phyloP scores from a whole-genome alignment of 1,140 invertebrate species.

The Drosophila gunungcola region DNA sequence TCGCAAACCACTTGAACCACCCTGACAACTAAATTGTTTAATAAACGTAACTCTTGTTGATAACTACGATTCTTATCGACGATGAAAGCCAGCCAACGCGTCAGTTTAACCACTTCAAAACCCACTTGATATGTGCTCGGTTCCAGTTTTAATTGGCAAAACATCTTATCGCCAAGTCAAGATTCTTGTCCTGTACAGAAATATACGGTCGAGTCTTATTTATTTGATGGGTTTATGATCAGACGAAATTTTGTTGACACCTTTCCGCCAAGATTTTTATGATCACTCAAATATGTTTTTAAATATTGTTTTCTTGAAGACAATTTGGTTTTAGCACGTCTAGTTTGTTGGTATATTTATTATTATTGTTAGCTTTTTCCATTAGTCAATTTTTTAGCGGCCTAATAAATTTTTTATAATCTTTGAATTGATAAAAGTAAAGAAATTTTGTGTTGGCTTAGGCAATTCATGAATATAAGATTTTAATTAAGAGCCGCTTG shows the following conservation, averaged over 20 bases:
- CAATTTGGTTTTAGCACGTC: conserved; percentile 8
- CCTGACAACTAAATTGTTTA: conserved; percentile 67
- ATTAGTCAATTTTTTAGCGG: conserved; percentile 21
- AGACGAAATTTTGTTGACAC: conserved; percentile 32
- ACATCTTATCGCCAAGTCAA: conserved; percentile 27
- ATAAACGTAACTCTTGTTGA: conserved; percentile 58
- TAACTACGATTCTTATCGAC: conserved; percentile 44
- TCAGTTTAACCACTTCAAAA: conserved; percentile 52
- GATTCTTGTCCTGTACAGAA: conserved; percentile 18
- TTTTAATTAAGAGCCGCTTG: too few relatives aligned
- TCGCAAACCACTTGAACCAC: conserved; percentile 30
- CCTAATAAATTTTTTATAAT: background rate
- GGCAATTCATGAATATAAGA: background rate
- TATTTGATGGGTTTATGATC: conserved; percentile 54
- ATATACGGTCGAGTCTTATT: conserved; percentile 7
- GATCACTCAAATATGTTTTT: conserved; percentile 45
- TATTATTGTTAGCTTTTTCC: conserved; percentile 1
- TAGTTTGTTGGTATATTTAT: background rate
- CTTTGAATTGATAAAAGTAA: conserved; percentile 1
- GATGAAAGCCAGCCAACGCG: conserved; percentile 36
- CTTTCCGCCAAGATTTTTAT: conserved; percentile 47
- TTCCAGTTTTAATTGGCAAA: conserved; percentile 38
- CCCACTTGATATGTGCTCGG: conserved; percentile 41
- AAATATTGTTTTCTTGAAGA: conserved; percentile 21
- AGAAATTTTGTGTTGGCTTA: background rate